phyloP scores from a whole-genome alignment of 1,140 invertebrate species.

The Diploscapter pachys region DNA sequence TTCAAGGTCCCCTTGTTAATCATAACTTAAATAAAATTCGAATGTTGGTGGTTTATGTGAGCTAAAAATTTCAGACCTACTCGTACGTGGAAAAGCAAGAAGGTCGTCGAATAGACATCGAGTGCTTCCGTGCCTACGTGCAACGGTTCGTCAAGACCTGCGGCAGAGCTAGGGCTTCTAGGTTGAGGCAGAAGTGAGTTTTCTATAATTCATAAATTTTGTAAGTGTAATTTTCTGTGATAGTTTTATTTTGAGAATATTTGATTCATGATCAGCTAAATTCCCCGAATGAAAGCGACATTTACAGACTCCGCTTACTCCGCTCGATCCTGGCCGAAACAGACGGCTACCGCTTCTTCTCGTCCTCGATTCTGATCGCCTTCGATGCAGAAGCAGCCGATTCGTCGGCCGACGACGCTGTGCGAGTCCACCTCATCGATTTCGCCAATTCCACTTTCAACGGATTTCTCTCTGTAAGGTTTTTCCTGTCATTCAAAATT shows the following conservation, averaged over 20 bases:
- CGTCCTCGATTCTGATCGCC: conserved; percentile 82
- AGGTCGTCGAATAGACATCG: conserved; percentile 77
- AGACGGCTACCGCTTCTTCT: conserved; percentile 83
- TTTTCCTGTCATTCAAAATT: neutral
- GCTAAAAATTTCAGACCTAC: conserved; percentile 61
- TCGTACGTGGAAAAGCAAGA: conserved; percentile 89
- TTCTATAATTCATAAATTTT: too few relatives aligned
- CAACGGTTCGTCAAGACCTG: conserved; percentile 21
- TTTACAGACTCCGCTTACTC: conserved; percentile 76
- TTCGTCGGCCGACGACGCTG: neutral
- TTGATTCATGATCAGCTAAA: conserved; percentile 60
- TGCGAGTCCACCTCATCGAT: conserved; percentile 79
- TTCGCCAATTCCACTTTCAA: conserved; percentile 77
- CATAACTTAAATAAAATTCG: neutral
- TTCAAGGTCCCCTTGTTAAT: neutral
- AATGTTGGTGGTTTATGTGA: neutral
- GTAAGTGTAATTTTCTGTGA: too few relatives aligned
- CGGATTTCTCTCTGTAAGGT: conserved; percentile 65
- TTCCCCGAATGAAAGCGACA: conserved; percentile 75
- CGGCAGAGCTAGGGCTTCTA: conserved; percentile 18
- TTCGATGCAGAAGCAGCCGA: conserved; percentile 71
- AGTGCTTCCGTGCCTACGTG: conserved; percentile 67
- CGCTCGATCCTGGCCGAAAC: conserved; percentile 71
- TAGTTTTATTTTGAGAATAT: too few relatives aligned
- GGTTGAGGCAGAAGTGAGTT: conserved; percentile 57